Evolutionary conservation across 2,797 vertebrate genomes (phyloP).

Genomic region (Sphenodon punctatus): DNA sequence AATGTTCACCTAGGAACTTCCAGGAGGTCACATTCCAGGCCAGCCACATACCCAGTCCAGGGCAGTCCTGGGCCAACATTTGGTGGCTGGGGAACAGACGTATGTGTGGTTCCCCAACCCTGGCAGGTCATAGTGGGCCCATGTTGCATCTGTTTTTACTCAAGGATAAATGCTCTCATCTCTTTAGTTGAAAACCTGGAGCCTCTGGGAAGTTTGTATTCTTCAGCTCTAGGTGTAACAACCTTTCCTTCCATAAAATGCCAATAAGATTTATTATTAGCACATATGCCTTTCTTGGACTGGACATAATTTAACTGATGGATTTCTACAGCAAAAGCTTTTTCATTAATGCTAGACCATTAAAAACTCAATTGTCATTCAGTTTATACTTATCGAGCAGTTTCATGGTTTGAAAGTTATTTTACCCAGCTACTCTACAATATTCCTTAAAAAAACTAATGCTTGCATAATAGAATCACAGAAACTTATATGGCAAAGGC

Average conservation of each 20-base stretch:
- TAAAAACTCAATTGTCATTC: neutral
- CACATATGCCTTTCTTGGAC: neutral
- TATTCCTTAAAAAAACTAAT: neutral
- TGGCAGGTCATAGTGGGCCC: neutral
- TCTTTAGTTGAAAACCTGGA: neutral
- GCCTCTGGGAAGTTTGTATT: neutral
- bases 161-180: neutral
- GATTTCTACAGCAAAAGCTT: neutral
- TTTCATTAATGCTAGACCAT: neutral
- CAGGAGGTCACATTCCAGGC: too few species aligned
- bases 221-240: neutral
- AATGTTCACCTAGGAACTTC: too few species aligned
- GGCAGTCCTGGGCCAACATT: too few species aligned
- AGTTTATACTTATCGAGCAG: neutral
- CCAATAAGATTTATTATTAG: neutral
- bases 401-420: neutral
- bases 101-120: accelerated
- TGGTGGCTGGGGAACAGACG: too few species aligned
- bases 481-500: neutral
- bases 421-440: neutral
- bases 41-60: too few species aligned
- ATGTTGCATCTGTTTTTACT: too few species aligned
- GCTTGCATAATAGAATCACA: neutral
- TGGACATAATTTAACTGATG: neutral
- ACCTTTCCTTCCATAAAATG: neutral